phyloP scores from a whole-genome alignment of 2,797 vertebrate genomes.

The Ptychobarbus kaznakovi region DNA sequence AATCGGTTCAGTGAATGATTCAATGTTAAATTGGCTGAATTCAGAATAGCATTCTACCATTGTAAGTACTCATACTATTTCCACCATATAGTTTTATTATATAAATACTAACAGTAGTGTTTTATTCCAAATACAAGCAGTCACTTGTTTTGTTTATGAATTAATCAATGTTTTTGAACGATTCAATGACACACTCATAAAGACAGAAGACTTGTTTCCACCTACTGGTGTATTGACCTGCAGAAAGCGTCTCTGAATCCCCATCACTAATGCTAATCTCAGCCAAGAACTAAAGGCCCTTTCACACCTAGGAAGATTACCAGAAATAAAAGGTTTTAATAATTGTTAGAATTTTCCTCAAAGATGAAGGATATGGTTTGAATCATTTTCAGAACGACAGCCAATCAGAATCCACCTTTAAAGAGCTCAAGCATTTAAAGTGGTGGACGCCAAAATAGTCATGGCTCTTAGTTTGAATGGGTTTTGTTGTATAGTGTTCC shows the following conservation, averaged over 20 bases:
- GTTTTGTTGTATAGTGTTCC: too few species aligned
- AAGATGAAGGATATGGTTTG: background rate
- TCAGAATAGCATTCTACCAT: background rate
- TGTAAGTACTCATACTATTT: background rate
- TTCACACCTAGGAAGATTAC: background rate
- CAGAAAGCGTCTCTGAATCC: background rate
- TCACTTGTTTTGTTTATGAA: background rate
- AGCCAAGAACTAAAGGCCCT: background rate
- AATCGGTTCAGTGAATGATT: conserved; percentile 15
- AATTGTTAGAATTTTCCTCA: background rate
- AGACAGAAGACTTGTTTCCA: background rate
- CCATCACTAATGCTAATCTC: background rate
- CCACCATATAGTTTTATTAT: too few species aligned
- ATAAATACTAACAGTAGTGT: background rate
- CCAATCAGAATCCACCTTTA: background rate
- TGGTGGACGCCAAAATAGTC: background rate
- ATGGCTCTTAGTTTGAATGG: background rate
- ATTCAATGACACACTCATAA: background rate
- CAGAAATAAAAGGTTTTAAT: background rate
- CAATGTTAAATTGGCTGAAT: background rate
- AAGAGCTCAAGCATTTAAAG: background rate
- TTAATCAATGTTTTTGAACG: background rate
- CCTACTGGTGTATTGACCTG: background rate
- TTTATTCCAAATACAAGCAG: background rate
- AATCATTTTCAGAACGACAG: background rate